These are phyloP conservation scores for Steromphala cineraria DNA, from an alignment of 2,888 invertebrate genomes.

Conservation along the genomic window DNA sequence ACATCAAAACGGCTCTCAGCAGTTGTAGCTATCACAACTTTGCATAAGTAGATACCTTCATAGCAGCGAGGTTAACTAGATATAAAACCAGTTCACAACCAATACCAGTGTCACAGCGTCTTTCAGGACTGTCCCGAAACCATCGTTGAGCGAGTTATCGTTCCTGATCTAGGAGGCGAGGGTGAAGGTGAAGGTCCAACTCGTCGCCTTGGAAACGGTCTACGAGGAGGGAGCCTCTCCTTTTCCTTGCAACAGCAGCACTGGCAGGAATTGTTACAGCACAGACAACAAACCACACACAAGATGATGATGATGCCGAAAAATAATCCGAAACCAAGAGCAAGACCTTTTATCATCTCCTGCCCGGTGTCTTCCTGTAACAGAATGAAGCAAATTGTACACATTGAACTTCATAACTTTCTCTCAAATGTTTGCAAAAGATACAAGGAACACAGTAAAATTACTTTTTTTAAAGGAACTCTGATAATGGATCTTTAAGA, in stretches of 20 bases:
- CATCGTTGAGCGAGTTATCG: conserved; percentile 13
- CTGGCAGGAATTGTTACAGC: conserved; percentile 28
- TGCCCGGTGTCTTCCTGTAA: conserved; percentile 39
- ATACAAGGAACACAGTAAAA: no score
- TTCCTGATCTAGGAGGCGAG: conserved; percentile 4
- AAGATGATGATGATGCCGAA: conserved; percentile 34
- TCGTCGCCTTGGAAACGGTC: not conserved
- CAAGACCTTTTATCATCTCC: conserved; percentile 40
- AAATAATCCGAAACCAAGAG: conserved; percentile 41
- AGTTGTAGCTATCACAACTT: no score
- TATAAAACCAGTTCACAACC: not conserved
- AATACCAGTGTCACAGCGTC: no score
- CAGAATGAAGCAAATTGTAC: not conserved
- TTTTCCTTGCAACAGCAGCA: not conserved
- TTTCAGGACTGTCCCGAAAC: not conserved
- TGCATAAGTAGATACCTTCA: no score
- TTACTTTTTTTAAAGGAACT: no score
- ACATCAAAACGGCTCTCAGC: no score
- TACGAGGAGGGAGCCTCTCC: not conserved
- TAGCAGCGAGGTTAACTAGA: no score
- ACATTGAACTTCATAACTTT: not conserved
- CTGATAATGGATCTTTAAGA: no score
- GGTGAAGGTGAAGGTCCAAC: conserved; percentile 27
- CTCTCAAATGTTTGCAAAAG: no score
- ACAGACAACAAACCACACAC: conserved; percentile 44